Percentiles rank a stretch among this genome's conserved stretches.
These are phyloP conservation scores for Ptychobarbus kaznakovi DNA, from an alignment of 2,797 vertebrate genomes.

Conservation along the genomic window DNA sequence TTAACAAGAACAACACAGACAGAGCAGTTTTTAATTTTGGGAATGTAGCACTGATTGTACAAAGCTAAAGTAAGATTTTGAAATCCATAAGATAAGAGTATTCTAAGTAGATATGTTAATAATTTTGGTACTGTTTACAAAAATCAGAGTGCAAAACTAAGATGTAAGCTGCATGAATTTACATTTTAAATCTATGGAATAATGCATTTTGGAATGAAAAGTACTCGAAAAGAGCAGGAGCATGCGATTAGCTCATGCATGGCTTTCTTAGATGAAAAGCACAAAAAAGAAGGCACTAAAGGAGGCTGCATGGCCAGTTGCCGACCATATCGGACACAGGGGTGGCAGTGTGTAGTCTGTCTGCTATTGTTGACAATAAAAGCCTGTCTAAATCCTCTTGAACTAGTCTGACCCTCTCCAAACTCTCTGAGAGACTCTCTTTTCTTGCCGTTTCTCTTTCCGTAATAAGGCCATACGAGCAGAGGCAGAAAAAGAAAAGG, in stretches of 20 bases:
- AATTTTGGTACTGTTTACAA: not conserved
- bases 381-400: slow-evolving; percentile 70
- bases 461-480: slow-evolving; percentile 24
- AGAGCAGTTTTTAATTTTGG: slow-evolving; percentile 11
- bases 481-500: slow-evolving; percentile 53
- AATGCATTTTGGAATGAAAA: not conserved
- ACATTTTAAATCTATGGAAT: slow-evolving; percentile 13
- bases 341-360: slow-evolving; percentile 30
- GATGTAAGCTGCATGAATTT: slow-evolving; percentile 7
- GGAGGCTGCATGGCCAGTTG: not conserved
- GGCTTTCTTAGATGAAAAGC: not conserved
- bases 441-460: slow-evolving; percentile 4
- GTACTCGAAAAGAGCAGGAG: slow-evolving; percentile 10
- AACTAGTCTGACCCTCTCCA: slow-evolving; percentile 62
- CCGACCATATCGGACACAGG: not conserved
- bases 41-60: not conserved
- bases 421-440: slow-evolving; percentile 20
- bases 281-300: not conserved
- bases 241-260: not conserved
- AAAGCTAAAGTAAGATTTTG: not conserved
- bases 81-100: not conserved
- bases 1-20: not conserved
- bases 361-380: slow-evolving; percentile 54
- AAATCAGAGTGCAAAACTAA: not conserved
- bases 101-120: not conserved